Conservation (phyloP, 2,113 vertebrate species). For the Oxygymnocypris stewartii region DNA sequence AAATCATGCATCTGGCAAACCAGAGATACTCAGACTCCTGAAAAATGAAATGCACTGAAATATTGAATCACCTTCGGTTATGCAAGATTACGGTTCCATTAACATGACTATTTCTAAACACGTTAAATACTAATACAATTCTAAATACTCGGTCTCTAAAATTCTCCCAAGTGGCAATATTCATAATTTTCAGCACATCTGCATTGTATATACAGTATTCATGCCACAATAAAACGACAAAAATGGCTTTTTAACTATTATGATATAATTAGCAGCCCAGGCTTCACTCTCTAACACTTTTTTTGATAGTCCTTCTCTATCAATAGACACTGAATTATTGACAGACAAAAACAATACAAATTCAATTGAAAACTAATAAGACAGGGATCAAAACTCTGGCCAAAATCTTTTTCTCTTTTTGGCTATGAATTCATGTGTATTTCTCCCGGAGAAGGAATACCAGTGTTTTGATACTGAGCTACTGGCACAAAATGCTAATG, state of each 20-base stretch:
- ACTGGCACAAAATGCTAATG: background rate
- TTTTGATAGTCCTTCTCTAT: conserved; percentile 1
- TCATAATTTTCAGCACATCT: background rate
- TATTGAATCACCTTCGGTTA: background rate
- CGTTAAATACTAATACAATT: background rate
- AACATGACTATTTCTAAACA: conserved; percentile 4
- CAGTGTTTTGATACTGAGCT: background rate
- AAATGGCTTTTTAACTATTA: background rate
- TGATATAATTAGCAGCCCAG: conserved; percentile 14
- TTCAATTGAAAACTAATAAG: conserved; percentile 21
- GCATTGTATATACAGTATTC: background rate
- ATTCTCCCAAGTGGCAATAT: background rate
- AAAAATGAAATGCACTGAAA: background rate
- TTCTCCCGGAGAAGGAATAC: background rate
- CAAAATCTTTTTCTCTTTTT: background rate
- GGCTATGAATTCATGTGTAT: background rate
- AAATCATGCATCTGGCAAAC: background rate
- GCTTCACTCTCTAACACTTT: background rate
- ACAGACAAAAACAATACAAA: conserved; percentile 13
- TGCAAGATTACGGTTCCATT: background rate
- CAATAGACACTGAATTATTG: conserved; percentile 32
- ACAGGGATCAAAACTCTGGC: background rate
- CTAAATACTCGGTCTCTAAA: conserved; percentile 1
- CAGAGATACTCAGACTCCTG: background rate
- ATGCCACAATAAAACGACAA: background rate